These are phyloP conservation scores for Acanthochromis polyacanthus DNA, from an alignment of 2,113 vertebrate species.

Conservation along the genomic window DNA sequence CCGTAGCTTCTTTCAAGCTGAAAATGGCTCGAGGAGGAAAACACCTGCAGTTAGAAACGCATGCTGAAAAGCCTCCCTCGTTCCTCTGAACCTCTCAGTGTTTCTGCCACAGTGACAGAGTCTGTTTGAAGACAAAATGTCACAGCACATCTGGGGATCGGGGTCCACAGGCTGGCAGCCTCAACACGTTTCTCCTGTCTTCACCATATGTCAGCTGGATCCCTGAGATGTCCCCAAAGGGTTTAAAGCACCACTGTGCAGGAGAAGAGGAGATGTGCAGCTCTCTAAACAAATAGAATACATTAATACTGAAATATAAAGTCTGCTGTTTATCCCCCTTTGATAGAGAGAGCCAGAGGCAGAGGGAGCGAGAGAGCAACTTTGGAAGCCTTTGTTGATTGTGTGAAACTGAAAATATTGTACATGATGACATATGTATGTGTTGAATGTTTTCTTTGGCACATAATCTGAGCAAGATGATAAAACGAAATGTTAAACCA, in stretches of 20 bases:
- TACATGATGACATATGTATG: neutral
- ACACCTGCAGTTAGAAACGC: neutral
- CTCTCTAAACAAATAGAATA: constrained; percentile 69
- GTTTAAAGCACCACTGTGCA: constrained; percentile 18
- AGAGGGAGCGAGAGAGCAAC: constrained; percentile 5
- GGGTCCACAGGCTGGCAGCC: constrained; percentile 43
- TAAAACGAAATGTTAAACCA: neutral
- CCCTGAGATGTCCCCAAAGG: constrained; percentile 41
- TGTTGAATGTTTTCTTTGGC: neutral
- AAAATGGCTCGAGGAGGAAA: constrained; percentile 14
- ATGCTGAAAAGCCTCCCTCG: neutral
- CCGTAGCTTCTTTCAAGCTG: neutral
- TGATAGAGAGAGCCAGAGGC: constrained; percentile 38
- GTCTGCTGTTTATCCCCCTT: constrained; percentile 53
- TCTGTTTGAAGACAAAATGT: constrained; percentile 57
- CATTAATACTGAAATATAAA: constrained; percentile 69
- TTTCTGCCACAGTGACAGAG: constrained; percentile 18
- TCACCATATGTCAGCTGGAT: constrained; percentile 64
- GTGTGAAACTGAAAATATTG: neutral
- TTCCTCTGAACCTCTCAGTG: neutral
- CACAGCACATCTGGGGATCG: constrained; percentile 21
- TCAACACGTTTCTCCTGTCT: constrained; percentile 29
- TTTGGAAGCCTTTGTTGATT: constrained; percentile 2
- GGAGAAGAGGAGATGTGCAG: constrained; percentile 48
- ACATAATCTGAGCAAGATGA: neutral